Base-by-base conservation (phyloP, 2,888 invertebrate genomes). In the Troides aeacus region DNA sequence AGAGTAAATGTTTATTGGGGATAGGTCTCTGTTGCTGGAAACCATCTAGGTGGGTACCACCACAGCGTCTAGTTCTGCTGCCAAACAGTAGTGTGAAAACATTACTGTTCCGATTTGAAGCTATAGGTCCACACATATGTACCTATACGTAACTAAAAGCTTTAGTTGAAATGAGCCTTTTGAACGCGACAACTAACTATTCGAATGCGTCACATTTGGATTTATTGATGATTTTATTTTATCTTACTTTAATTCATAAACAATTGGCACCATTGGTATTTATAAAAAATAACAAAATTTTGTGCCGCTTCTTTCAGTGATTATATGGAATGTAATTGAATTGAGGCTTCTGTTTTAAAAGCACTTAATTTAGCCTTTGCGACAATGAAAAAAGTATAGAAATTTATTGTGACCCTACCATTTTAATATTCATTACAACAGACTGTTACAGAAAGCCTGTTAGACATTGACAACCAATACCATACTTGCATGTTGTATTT, bases 221-320 rank as follows among this genome's bases (percentile, higher is more conserved):
- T 56, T 63, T 62, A 64, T 10, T 23, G 61, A 69, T 56, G 21
- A n/a, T 39, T 53, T 30, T 64, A 63, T 36, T 36, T 68, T 18
- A 57, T 57, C 68, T 61, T 67, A 68, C 53, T 68, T 68, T 58
- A 64, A 57, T 65, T 72, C 59, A 59, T 68, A 57, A 72, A 70
- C 66, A 56, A 69, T 74, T 74, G 73, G 73, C 73, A 74, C 73
- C 72, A 70, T 74, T 71, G 62, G 70, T 68, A 63, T 21, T 42
- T 50, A 42, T 72, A 74, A 68, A 70, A 71, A 72, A 71, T 66
- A 68, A 69, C 61, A 68, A 66, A 71, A 71, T 68, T 72, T 73
- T 73, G 72, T 72, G 71, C 69, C 72, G 57, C 66, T 62, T 15
- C 30, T 60, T 10, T 30, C 12, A 15, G 23, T 17, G 23, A 4